Evolutionary conservation across 2,797 vertebrate species (phyloP).

Genomic region (Erpetoichthys calabaricus): DNA sequence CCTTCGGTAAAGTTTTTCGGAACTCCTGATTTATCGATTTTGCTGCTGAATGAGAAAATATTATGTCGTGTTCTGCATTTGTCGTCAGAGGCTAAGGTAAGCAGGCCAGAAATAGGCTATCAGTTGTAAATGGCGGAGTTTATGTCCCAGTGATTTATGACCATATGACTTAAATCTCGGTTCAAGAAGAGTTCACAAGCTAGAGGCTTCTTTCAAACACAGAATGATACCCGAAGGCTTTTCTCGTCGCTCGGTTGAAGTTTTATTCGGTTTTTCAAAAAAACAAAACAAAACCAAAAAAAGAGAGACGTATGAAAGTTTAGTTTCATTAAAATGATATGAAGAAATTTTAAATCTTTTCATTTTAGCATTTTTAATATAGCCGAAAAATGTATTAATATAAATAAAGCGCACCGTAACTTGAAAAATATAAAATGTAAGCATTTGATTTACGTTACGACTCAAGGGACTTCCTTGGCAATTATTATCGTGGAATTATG

Average conservation of each 20-base stretch:
- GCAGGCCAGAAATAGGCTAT: slow-evolving; percentile 81
- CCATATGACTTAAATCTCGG: slow-evolving; percentile 96
- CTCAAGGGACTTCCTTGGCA: too few species aligned
- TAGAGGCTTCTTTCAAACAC: slow-evolving; percentile 66
- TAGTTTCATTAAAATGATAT: too few species aligned
- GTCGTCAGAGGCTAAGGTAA: slow-evolving; percentile 97
- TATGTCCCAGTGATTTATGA: slow-evolving; percentile 98
- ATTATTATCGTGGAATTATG: too few species aligned
- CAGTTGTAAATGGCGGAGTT: slow-evolving; percentile 90
- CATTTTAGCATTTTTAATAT: too few species aligned
- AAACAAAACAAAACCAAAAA: slow-evolving; percentile 5
- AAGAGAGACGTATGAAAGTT: too few species aligned
- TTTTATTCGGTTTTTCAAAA: slow-evolving; percentile 32
- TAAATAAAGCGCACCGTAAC: too few species aligned
- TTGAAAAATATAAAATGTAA: too few species aligned
- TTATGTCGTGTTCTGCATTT: slow-evolving; percentile 69
- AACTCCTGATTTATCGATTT: slow-evolving; percentile 64
- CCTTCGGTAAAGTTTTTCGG: slow-evolving; percentile 48
- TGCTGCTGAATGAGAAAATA: slow-evolving; percentile 62
- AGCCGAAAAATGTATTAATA: too few species aligned
- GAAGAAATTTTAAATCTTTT: too few species aligned
- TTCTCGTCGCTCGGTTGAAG: slow-evolving; percentile 30
- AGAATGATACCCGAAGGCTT: slow-evolving; percentile 65
- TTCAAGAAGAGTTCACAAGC: slow-evolving; percentile 99
- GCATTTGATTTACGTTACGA: too few species aligned